phyloP scores from a whole-genome alignment of 2,888 invertebrate genomes.

The Chrysolina oricalcia region DNA sequence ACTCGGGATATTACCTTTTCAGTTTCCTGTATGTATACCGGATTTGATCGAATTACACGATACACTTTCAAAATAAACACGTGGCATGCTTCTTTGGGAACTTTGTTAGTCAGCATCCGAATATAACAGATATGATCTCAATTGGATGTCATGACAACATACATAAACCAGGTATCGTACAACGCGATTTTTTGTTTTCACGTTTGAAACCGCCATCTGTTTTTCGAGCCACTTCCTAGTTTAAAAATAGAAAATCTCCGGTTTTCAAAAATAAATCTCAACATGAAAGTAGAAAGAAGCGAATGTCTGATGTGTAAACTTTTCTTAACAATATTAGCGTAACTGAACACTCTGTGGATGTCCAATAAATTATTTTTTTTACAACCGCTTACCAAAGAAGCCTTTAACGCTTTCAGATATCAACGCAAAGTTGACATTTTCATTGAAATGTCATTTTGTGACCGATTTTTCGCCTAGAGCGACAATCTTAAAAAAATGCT shows the following conservation, averaged over 20 bases:
- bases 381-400: no score
- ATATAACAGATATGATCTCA: neutral
- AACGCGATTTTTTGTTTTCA: neutral
- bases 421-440: no score
- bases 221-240: slow-evolving; percentile 1
- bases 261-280: neutral
- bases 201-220: neutral
- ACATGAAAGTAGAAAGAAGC: neutral
- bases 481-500: no score
- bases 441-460: no score
- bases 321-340: neutral
- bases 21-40: no score
- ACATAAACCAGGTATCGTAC: neutral
- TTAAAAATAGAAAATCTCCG: slow-evolving; percentile 2
- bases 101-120: neutral
- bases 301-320: neutral
- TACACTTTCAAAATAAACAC: neutral
- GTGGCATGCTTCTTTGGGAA: neutral
- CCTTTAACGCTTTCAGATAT: no score
- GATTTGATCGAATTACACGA: no score
- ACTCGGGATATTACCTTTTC: no score
- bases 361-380: neutral
- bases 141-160: neutral
- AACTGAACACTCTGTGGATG: neutral
- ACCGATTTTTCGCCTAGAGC: no score